A percentile compares a stretch with the other conserved stretches of the same genome.
Evolutionary conservation across 2,797 vertebrate species (phyloP).

Genomic region (Hydrolagus colliei): DNA sequence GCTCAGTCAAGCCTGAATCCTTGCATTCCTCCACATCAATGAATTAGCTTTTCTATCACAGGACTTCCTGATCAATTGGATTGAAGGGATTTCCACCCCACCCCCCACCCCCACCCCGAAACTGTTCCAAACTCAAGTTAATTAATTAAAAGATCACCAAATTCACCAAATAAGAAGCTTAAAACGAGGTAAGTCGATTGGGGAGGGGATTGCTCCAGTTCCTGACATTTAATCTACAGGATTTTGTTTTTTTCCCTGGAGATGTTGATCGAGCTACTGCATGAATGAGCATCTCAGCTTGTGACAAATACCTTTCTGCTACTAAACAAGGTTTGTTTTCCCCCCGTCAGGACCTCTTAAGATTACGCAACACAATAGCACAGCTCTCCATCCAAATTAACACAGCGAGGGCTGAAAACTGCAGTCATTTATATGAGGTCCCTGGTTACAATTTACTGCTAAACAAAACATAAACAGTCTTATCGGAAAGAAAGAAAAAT

Average conservation of each 20-base stretch:
- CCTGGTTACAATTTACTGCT: not conserved
- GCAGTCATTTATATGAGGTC: not conserved
- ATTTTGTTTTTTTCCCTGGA: not conserved
- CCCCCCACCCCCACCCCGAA: too few species aligned
- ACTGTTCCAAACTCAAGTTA: not conserved
- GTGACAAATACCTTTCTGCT: not conserved
- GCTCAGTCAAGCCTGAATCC: slow-evolving; percentile 8
- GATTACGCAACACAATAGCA: not conserved
- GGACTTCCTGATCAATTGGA: not conserved
- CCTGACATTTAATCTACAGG: not conserved
- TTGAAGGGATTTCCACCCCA: not conserved
- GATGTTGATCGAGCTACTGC: not conserved
- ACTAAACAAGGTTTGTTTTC: slow-evolving; percentile 2
- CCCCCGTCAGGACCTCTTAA: not conserved
- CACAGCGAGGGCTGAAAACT: not conserved
- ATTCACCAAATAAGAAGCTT: not conserved
- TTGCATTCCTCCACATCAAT: not conserved
- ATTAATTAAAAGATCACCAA: not conserved
- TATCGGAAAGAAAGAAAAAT: not conserved
- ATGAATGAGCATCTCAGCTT: not conserved
- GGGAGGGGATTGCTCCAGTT: not conserved
- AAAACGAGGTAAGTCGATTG: not conserved
- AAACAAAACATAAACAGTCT: not conserved
- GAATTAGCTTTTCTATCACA: not conserved
- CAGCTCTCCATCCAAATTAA: not conserved